These are phyloP conservation scores for Nylanderia fulva DNA, from an alignment of 1,140 invertebrate species.

Conservation along the genomic window DNA sequence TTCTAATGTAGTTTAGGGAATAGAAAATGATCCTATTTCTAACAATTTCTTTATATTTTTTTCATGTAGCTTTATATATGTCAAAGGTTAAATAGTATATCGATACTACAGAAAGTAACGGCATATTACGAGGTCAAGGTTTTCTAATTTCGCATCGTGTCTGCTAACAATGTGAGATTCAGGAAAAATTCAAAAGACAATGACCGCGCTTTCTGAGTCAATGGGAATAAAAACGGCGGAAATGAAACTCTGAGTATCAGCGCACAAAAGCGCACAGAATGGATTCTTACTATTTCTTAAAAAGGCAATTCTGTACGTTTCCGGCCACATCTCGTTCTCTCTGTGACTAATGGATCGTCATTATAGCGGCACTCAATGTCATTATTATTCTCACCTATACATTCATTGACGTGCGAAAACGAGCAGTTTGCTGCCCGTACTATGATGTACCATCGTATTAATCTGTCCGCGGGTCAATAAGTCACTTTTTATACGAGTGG, in stretches of 20 bases:
- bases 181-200: conserved; percentile 28
- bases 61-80: background rate
- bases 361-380: conserved; percentile 52
- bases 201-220: background rate
- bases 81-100: background rate
- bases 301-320: conserved; percentile 36
- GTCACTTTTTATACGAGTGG: conserved; percentile 22
- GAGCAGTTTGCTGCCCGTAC: conserved; percentile 1
- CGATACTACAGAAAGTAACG: conserved; percentile 29
- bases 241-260: conserved; percentile 23
- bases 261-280: background rate
- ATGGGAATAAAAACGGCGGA: conserved; percentile 34
- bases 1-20: background rate
- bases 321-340: conserved; percentile 29
- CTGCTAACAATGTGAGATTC: background rate
- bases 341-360: conserved; percentile 64
- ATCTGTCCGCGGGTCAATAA: conserved; percentile 67
- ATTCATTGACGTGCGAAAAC: conserved; percentile 50
- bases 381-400: conserved; percentile 54
- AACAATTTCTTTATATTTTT: background rate
- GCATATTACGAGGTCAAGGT: conserved; percentile 10
- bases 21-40: background rate
- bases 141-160: conserved; percentile 24
- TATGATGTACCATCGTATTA: conserved; percentile 37
- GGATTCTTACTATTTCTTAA: conserved; percentile 35